A percentile compares a stretch with the other conserved stretches of the same genome.
Conservation (phyloP, 1,140 invertebrate species). For the Papilio polyxenes region DNA sequence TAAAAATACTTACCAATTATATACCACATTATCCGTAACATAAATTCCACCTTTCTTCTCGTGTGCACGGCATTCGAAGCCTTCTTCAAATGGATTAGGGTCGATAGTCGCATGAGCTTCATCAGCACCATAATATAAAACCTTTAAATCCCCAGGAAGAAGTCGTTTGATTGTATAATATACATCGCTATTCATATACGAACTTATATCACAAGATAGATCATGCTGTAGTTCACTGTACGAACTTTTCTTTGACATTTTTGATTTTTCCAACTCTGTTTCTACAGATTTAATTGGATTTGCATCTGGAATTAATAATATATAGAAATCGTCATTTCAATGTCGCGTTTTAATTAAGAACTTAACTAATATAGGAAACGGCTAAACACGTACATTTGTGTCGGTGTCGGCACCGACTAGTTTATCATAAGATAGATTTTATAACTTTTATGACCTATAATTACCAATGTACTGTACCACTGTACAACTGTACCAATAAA, state of each 20-base stretch:
- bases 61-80: slow-evolving; percentile 83
- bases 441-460: too few species aligned
- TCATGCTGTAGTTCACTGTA: slow-evolving; percentile 81
- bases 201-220: slow-evolving; percentile 85
- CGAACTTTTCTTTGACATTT: slow-evolving; percentile 46
- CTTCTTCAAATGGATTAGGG: slow-evolving; percentile 86
- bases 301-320: slow-evolving; percentile 73
- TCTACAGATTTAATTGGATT: slow-evolving; percentile 72
- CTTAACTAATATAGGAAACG: too few species aligned
- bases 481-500: too few species aligned
- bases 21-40: slow-evolving; percentile 91
- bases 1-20: slow-evolving; percentile 87
- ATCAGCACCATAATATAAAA: slow-evolving; percentile 83
- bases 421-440: too few species aligned
- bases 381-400: too few species aligned
- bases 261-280: slow-evolving; percentile 61
- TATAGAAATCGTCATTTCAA: too few species aligned
- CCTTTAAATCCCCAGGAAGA: slow-evolving; percentile 92
- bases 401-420: too few species aligned
- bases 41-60: slow-evolving; percentile 91
- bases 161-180: slow-evolving; percentile 91
- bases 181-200: slow-evolving; percentile 89
- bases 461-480: too few species aligned
- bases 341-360: too few species aligned
- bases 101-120: slow-evolving; percentile 71